Conservation (phyloP, 1,140 invertebrate species). For the Listronotus oregonensis region DNA sequence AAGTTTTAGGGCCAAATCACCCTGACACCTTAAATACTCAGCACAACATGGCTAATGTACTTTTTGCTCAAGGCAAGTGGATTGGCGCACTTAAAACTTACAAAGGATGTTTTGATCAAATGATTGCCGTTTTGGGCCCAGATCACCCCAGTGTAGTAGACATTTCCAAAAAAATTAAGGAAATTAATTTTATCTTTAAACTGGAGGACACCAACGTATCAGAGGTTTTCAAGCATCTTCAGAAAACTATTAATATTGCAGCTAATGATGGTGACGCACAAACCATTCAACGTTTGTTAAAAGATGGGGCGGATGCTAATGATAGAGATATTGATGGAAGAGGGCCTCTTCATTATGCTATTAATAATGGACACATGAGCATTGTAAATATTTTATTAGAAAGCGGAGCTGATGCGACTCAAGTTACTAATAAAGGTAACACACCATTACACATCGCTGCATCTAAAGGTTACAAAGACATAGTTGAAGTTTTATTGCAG, state of each 20-base stretch:
- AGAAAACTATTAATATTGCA: constrained; percentile 30
- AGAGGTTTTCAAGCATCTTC: constrained; percentile 7
- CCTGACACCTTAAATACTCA: constrained; percentile 33
- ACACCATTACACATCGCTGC: too few species aligned
- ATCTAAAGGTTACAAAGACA: constrained; percentile 5
- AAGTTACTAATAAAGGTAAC: too few species aligned
- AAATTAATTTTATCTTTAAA: neutral
- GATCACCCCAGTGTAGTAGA: constrained; percentile 7
- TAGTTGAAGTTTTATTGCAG: constrained; percentile 5
- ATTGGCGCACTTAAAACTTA: constrained; percentile 5
- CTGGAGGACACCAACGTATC: constrained; percentile 19
- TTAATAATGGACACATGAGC: too few species aligned
- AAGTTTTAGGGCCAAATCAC: constrained; percentile 36
- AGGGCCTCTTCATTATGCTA: constrained; percentile 50
- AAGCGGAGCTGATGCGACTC: too few species aligned
- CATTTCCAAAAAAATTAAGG: constrained; percentile 2
- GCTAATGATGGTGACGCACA: constrained; percentile 20
- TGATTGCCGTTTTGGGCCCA: neutral
- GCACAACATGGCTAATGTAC: constrained; percentile 27
- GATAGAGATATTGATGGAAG: constrained; percentile 26
- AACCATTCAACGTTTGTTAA: constrained; percentile 34
- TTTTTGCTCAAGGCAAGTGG: constrained; percentile 26
- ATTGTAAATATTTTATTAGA: too few species aligned
- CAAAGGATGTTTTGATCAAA: neutral
- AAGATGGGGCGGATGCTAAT: constrained; percentile 33